phyloP scores from a whole-genome alignment of 1,140 invertebrate species.

The Magallana ariakensis region DNA sequence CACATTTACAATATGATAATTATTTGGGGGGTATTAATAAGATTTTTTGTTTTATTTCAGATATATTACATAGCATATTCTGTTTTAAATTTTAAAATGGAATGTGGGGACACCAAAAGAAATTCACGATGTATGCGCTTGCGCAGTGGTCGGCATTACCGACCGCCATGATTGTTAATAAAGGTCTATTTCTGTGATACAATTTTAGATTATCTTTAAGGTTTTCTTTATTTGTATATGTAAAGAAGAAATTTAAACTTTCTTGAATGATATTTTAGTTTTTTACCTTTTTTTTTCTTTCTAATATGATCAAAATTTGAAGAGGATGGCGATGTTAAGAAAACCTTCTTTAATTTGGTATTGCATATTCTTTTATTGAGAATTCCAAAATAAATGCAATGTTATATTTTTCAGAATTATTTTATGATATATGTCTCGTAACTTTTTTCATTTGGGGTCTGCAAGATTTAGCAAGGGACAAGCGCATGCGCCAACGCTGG shows the following conservation, averaged over 20 bases:
- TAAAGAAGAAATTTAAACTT: too few species aligned
- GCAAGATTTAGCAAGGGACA: constrained; percentile 14
- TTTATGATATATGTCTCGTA: too few species aligned
- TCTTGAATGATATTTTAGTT: too few species aligned
- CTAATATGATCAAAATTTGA: too few species aligned
- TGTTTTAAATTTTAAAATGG: not conserved
- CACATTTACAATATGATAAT: too few species aligned
- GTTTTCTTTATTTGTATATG: not conserved
- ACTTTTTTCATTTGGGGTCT: constrained; percentile 23
- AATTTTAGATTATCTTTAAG: not conserved
- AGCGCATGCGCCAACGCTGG: constrained; percentile 11
- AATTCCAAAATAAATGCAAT: too few species aligned
- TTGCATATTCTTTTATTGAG: too few species aligned
- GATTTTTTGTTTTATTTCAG: not conserved
- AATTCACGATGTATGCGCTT: constrained; percentile 27
- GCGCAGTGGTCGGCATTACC: constrained; percentile 15
- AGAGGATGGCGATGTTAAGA: too few species aligned
- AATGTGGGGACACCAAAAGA: constrained; percentile 33
- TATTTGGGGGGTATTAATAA: too few species aligned
- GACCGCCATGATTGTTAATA: not conserved
- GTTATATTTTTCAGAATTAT: too few species aligned
- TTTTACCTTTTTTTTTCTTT: too few species aligned
- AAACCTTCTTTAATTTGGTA: too few species aligned
- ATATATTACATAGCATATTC: not conserved
- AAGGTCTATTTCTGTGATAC: not conserved